Conservation (phyloP, 2,888 invertebrate genomes). For the Cheilosia urbana region DNA sequence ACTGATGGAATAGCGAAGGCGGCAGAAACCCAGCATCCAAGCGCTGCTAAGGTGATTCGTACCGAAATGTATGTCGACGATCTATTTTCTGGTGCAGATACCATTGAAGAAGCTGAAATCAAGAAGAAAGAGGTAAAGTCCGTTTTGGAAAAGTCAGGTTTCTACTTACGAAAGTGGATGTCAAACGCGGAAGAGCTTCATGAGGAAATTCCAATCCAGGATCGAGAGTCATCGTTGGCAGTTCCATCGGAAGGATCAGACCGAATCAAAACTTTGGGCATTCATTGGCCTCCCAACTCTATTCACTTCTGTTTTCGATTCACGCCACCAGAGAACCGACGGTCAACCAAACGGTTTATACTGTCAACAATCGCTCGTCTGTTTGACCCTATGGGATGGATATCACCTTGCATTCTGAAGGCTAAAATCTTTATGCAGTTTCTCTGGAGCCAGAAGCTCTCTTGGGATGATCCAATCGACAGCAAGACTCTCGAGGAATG, state of each 20-base stretch:
- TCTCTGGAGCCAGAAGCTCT: too few relatives aligned
- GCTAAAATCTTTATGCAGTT: too few relatives aligned
- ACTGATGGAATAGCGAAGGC: too few relatives aligned
- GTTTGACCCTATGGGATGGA: slow-evolving; percentile 37
- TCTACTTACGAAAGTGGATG: too few relatives aligned
- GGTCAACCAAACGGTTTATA: slow-evolving; percentile 23
- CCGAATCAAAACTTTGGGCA: slow-evolving; percentile 26
- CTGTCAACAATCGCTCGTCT: slow-evolving; percentile 26
- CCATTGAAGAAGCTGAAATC: slow-evolving; percentile 11
- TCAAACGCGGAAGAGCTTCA: slow-evolving; percentile 13
- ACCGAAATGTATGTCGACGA: slow-evolving; percentile 23
- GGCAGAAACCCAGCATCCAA: slow-evolving; percentile 7
- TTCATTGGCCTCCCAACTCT: slow-evolving; percentile 13
- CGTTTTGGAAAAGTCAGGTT: slow-evolving; percentile 1
- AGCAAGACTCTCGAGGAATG: too few relatives aligned
- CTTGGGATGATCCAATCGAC: too few relatives aligned
- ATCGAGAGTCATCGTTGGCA: slow-evolving; percentile 1
- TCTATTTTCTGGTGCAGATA: slow-evolving; percentile 27
- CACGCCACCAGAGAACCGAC: slow-evolving; percentile 1
- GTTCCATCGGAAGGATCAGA: slow-evolving; percentile 14
- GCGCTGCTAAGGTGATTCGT: slow-evolving; percentile 18
- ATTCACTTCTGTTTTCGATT: slow-evolving; percentile 27
- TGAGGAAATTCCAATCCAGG: background rate
- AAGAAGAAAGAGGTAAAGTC: slow-evolving; percentile 22
- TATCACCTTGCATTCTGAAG: slow-evolving; percentile 23